Evolutionary conservation across 2,113 vertebrate species (phyloP), one percentile per base, ranked within the genome.

Genomic region (Sminthopsis crassicaudata): DNA sequence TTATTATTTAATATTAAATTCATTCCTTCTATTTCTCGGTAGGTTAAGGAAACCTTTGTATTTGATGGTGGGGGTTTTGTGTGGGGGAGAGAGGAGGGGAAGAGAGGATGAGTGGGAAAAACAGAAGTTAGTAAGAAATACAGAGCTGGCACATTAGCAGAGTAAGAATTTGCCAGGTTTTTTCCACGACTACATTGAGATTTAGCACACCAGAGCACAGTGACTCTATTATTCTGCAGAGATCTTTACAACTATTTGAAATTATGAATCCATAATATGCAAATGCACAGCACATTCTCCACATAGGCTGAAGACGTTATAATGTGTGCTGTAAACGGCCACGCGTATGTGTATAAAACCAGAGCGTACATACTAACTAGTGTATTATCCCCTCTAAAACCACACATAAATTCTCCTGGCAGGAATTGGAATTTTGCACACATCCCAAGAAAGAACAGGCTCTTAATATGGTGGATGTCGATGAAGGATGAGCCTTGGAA

Each of bases 191-290:
- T 60, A 93, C 92, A 97, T 16, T 46, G 96, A 97, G 95, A 98
- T 97, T 98, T 97, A 97, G 96, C 90, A 93, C 93, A 92, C 91
- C 93, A 9, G 67, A 95, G 90, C 93, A 95, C 90, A 96, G 97
- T 95, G 97, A 97, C 97, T 97, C 95, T 95, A 97, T 97, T 97
- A 97, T 97, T 96, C 97, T 96, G 92, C 89, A 90, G 95, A 95
- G 95, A 97, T 96, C 96, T 97, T 97, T 97, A 97, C 95, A 97
- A 97, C 97, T 91, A 96, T 96, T 93, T 96, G 96, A 97, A 98
- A 97, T 97, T 98, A 97, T 97, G 97, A 97, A 97, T 95, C 95
- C 95, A 96, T 97, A 97, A 97, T 97, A 98, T 97, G 98, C 97
- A 98, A 98, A 98, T 98, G 93, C 94, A 96, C 7, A 0, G 91